Evolutionary conservation across 2,797 vertebrate species (phyloP).

Genomic region (Silurus aristotelis): DNA sequence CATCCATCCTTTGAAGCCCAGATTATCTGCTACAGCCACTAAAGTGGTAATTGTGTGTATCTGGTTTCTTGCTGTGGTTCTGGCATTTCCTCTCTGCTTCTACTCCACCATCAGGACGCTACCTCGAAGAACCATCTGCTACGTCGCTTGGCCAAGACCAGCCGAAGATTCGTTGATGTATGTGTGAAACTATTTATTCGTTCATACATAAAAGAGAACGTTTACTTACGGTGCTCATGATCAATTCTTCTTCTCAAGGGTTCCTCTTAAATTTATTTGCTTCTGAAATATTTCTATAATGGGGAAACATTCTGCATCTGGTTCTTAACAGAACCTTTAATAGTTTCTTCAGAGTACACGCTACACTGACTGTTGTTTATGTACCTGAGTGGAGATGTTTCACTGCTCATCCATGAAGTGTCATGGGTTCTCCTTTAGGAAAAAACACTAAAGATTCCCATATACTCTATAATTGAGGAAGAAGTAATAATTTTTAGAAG

Average conservation of each 20-base stretch:
- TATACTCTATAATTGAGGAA: background rate
- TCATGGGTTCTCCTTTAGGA: background rate
- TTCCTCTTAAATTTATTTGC: background rate
- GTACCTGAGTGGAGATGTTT: background rate
- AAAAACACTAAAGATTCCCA: background rate
- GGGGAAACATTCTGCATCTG: background rate
- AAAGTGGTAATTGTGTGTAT: constrained; percentile 83
- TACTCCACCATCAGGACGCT: constrained; percentile 82
- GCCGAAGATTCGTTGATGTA: constrained; percentile 81
- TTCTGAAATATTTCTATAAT: background rate
- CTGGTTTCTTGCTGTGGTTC: constrained; percentile 81
- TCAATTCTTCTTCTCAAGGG: background rate
- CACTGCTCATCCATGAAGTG: background rate
- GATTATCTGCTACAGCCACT: constrained; percentile 82
- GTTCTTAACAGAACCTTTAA: background rate
- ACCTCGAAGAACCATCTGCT: constrained; percentile 81
- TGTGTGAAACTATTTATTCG: constrained; percentile 51
- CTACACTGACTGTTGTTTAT: too few species aligned
- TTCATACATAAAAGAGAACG: background rate
- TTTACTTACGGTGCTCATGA: background rate
- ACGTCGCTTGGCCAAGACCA: constrained; percentile 82
- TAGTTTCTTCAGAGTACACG: background rate
- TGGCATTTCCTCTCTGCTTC: constrained; percentile 84
- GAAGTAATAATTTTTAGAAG: background rate
- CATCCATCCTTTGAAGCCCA: constrained; percentile 84